Evolutionary conservation across 2,888 invertebrate genomes (phyloP).

Genomic region (Leptinotarsa tumamoca): DNA sequence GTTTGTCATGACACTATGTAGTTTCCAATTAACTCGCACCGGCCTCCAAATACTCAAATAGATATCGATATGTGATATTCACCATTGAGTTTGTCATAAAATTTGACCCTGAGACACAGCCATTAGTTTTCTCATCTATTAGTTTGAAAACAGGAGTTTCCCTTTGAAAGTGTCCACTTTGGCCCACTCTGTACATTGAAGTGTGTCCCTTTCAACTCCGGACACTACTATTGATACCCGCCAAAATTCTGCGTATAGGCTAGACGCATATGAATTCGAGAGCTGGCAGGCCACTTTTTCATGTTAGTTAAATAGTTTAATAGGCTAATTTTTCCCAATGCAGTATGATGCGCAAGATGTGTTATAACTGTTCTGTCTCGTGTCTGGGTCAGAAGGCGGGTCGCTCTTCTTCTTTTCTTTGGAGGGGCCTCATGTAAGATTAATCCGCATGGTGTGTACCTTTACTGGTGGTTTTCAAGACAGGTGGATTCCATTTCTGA

Average conservation of each 20-base stretch:
- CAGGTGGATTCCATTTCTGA: conserved; percentile 63
- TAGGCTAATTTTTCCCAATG: conserved; percentile 45
- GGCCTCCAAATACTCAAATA: too few species aligned
- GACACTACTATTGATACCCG: not conserved
- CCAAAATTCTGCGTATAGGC: not conserved
- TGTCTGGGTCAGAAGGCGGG: conserved; percentile 72
- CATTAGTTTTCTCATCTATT: too few species aligned
- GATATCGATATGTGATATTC: too few species aligned
- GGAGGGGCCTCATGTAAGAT: conserved; percentile 54
- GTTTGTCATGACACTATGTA: too few species aligned
- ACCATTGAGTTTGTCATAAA: too few species aligned
- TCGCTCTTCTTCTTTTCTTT: conserved; percentile 53
- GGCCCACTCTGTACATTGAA: not conserved
- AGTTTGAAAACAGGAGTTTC: too few species aligned
- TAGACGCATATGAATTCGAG: conserved; percentile 35
- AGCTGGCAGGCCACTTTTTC: conserved; percentile 40
- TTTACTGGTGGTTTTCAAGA: conserved; percentile 56
- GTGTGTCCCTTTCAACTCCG: conserved; percentile 4
- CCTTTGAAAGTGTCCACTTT: too few species aligned
- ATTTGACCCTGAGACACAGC: too few species aligned
- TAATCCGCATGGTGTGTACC: conserved; percentile 53
- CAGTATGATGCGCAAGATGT: conserved; percentile 60
- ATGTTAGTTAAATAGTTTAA: conserved; percentile 46
- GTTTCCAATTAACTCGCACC: too few species aligned
- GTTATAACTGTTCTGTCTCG: conserved; percentile 69